Base-by-base conservation (phyloP, 1,140 invertebrate species). In the Scaptodrosophila lebanonensis region DNA sequence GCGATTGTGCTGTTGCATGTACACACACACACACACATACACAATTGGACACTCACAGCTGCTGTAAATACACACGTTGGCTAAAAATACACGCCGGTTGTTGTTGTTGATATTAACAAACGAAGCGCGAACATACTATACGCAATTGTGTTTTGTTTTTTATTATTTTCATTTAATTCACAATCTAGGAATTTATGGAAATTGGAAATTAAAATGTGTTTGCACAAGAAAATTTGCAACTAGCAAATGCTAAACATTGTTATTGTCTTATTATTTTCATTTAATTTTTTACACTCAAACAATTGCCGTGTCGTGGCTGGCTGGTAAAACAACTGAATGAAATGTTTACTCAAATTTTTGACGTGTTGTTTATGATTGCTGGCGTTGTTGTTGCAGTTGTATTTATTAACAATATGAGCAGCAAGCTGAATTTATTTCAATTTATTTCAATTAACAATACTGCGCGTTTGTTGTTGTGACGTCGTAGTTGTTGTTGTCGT, bases 381-480 rank as follows among this genome's bases (percentile, higher is more conserved):
- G 29, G 3, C 32, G 20, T 42, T 67, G 38, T 40, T 53, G 42
- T 35, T 65, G 45, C 60, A 49, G 35, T 36, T 49, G 35, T 50
- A 36, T 82, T 70, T 82, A 82, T 82, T 82, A 82, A 82, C 75
- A 82, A 82, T 75, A 54, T 73, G 64, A 68, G 68, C 64, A 79
- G 73, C 50, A 79, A 63, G 57, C 54, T 59, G 69, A 82, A 82
- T 82, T 82, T 82, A 82, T 82, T 64, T 82, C 75, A 82, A 82
- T 82, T 82, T 82, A 82, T 82, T 82, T 82, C 75, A 82, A 82
- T 82, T 82, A 79, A 79, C 73, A 77, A 77, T 52, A 60, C 59
- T 50, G 40, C 40, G 53, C 25, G 44, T 29, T 27, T 22, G 20
- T 22, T 52, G 42, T 25, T 50, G 39, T 13, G 20, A 27, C 17